Conservation (phyloP, 1,140 invertebrate genomes). For the Pteromalus puparum region DNA sequence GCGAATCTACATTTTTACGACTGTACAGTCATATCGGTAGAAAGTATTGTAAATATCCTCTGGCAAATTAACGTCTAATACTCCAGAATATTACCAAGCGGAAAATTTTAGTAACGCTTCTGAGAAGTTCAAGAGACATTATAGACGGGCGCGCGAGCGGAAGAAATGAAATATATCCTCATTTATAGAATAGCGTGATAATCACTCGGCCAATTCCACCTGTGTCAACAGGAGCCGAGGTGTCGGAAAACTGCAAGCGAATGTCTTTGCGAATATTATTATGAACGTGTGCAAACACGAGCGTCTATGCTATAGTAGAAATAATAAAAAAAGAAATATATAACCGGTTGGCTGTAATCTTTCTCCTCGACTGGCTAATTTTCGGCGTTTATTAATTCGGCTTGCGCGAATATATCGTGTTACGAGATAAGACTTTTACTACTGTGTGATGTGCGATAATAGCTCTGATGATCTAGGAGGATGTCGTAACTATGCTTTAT, state of each 20-base stretch:
- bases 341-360: no score
- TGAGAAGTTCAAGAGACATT: not conserved
- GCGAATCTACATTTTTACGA: no score
- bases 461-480: not conserved
- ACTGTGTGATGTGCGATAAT: not conserved
- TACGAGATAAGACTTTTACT: not conserved
- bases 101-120: not conserved
- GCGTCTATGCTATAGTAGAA: no score
- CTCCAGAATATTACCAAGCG: not conserved
- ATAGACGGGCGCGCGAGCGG: not conserved
- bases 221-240: constrained; percentile 1
- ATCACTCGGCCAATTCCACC: not conserved
- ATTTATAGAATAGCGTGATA: not conserved
- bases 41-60: no score
- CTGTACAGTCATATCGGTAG: no score
- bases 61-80: no score
- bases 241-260: not conserved
- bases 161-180: not conserved
- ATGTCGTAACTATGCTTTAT: not conserved
- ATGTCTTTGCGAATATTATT: not conserved
- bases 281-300: not conserved
- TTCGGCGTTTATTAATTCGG: not conserved
- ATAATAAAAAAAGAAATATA: no score
- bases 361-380: not conserved
- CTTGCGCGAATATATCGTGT: no score